Evolutionary conservation across 2,888 invertebrate species (phyloP), one percentile per base, ranked within the genome.

Genomic region (Osmoderma eremita): DNA sequence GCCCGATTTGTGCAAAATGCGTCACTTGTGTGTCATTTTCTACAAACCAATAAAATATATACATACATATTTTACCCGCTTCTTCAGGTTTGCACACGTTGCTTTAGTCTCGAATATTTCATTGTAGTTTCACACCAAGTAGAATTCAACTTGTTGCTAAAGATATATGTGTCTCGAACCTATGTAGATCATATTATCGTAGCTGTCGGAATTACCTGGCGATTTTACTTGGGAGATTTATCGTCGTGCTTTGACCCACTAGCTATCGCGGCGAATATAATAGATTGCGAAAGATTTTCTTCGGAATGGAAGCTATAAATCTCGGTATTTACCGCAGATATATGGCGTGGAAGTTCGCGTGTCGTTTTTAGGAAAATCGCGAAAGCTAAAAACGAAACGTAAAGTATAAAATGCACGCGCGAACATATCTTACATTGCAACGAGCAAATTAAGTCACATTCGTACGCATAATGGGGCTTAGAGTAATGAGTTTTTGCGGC

Each of bases 381-480:
- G 18, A 30, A 30, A 30, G 30, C 3, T 30, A 30, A 30, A 2
- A 2, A 10, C 1, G 30, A 30, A 30, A 30, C 30, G 6, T 10
- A 30, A 30, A n/a, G 5, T 10, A 30, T 30, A 30, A 30, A 30
- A 30, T 30, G 6, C 30, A 5, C 30, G 30, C 6, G 6, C 10
- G 30, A 8, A 6, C 8, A 30, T 30, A 10, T 30, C 10, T 6
- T 10, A 30, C 30, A 30, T 30, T 30, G 1, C 30, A 30, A 24
- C 30, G 30, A 8, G 30, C 30, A 30, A 10, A 30, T 30, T 30
- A 6, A 30, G 30, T 30, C 30, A 6, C 30, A 30, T 72, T 70
- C 71, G 68, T 70, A 73, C 70, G 72, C 72, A 73, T 75, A 75
- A 76, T 74, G 72, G 72, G 67, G 70, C 68, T 70, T 71, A 75